A percentile compares a stretch with the other conserved stretches of the same genome.
Evolutionary conservation across 2,113 vertebrate species (phyloP).

Genomic region (Orientallactaga bullata): DNA sequence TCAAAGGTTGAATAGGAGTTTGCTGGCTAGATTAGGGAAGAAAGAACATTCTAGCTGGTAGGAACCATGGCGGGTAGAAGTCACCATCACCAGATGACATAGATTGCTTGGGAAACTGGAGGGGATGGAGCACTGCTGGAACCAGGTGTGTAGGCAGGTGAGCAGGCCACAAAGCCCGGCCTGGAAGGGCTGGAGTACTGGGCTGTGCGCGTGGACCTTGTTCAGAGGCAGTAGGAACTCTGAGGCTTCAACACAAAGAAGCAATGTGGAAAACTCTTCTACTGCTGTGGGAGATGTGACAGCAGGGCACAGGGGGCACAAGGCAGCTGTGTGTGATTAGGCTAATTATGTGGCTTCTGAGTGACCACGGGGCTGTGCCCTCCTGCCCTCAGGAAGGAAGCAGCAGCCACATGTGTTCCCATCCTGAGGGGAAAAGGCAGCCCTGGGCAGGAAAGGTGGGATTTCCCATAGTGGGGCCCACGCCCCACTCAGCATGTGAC

Average conservation of each 20-base stretch:
- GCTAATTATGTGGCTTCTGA: not conserved
- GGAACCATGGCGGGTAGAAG: not conserved
- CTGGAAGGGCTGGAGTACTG: not conserved
- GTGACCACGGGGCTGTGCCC: not conserved
- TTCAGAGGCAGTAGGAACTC: not conserved
- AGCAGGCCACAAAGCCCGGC: not conserved
- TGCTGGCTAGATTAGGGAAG: not conserved
- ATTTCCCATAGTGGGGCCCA: not conserved
- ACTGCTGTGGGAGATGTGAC: not conserved
- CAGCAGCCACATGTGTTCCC: not conserved
- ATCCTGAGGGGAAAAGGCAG: not conserved
- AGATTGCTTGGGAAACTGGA: not conserved
- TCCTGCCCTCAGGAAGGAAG: constrained; percentile 51
- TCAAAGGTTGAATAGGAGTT: constrained; percentile 43
- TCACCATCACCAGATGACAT: too few species aligned
- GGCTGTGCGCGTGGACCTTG: not conserved
- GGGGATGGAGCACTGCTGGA: accelerated
- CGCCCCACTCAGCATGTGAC: not conserved
- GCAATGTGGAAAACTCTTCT: not conserved
- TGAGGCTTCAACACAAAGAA: not conserved
- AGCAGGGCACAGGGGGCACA: not conserved
- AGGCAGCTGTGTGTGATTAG: constrained; percentile 32
- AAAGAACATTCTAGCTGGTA: not conserved
- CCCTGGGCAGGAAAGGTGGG: constrained; percentile 31
- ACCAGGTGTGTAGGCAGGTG: not conserved